Evolutionary conservation across 2,797 vertebrate genomes (phyloP), one percentile per base, ranked within the genome.

Genomic region (Sebastes goodei): DNA sequence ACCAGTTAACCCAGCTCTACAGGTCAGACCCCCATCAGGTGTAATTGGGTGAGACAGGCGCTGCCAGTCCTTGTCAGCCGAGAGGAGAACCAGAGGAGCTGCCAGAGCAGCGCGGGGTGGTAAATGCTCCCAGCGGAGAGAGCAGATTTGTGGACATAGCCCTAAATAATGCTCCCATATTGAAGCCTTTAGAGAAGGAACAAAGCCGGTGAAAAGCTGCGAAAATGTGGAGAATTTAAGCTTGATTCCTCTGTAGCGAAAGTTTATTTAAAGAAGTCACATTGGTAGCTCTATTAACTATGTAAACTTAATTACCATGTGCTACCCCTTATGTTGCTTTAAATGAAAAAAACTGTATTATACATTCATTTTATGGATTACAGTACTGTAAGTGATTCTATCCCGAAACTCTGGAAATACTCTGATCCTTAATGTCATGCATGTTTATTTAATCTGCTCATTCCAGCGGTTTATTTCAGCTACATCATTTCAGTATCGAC

Each of bases 1-100:
- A 74, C 72, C 88, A 70, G 89, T 94, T 90, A 91, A 90, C 93
- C 86, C 81, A 81, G 84, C 82, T 80, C 73, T 57, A 56, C 70
- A 78, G 93, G 92, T 95, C 94, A 92, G 83, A 87, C 77, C 81
- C 81, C 88, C 84, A 56, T 94, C 92, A 87, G 82, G 65, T 88
- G 86, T 94, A 94, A 95, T 95, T 95, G 86, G 84, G 84, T 84
- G 74, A 91, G 95, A 93, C 92, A 88, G 87, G 80, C 78, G 76
- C 91, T 91, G 91, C 92, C 93, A 94, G 85, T 89, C 80, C 90
- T 94, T 23, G 93, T 96, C 91, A 95, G 88, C 76, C 12, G 20
- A 77, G 91, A 94, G 87, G 77, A 91, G 82, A 93, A 87, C 93
- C 94, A 95, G 94, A 91, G 82, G 71, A 86, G 85, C 92, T 90